Percentiles rank a stretch among this genome's conserved stretches.
Evolutionary conservation across 2,888 invertebrate species (phyloP).

Genomic region (Hydrotaea cyrtoneurina): DNA sequence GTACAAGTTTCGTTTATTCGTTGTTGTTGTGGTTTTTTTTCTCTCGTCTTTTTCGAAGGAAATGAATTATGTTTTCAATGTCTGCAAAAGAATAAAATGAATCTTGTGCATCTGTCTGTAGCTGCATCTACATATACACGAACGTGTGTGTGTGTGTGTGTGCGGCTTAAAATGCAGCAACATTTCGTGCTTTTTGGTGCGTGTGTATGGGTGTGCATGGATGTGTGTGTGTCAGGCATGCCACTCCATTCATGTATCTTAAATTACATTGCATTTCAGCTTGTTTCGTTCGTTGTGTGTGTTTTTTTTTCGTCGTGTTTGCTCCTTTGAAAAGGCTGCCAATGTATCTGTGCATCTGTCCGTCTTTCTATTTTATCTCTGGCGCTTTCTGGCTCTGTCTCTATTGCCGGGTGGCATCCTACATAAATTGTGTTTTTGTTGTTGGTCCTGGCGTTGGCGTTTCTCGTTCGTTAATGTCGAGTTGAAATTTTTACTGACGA

Average conservation of each 20-base stretch:
- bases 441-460: background rate
- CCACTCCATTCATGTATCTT: constrained; percentile 60
- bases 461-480: constrained; percentile 23
- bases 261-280: constrained; percentile 41
- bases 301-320: background rate
- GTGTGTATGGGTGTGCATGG: constrained; percentile 25
- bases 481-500: constrained; percentile 21
- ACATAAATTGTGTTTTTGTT: background rate
- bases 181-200: constrained; percentile 10
- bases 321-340: background rate
- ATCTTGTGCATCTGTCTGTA: constrained; percentile 46
- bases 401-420: background rate
- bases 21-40: constrained; percentile 19
- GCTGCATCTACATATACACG: background rate
- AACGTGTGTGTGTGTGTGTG: background rate
- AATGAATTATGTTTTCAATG: constrained; percentile 47
- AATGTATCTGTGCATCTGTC: background rate
- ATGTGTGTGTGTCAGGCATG: constrained; percentile 63
- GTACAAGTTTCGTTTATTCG: background rate
- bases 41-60: constrained; percentile 5
- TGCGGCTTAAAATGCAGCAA: constrained; percentile 3
- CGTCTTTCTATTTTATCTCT: background rate
- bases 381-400: background rate
- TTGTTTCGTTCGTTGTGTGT: constrained; percentile 9
- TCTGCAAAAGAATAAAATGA: constrained; percentile 38